phyloP scores from a whole-genome alignment of 2,888 invertebrate genomes.

The Drosophila putrida region DNA sequence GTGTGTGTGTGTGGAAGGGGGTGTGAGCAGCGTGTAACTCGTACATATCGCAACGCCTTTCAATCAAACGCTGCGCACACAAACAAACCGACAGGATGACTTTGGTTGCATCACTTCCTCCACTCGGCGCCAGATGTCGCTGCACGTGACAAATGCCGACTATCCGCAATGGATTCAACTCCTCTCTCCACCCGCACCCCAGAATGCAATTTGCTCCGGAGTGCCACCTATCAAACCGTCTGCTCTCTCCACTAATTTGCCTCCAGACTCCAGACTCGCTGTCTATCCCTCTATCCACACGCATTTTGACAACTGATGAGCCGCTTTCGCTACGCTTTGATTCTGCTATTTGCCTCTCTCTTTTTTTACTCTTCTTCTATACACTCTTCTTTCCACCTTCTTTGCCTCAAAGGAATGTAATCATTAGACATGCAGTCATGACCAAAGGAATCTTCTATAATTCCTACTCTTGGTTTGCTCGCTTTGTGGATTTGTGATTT shows the following conservation, averaged over 20 bases:
- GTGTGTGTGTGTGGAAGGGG: neutral
- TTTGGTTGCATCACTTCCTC: constrained; percentile 46
- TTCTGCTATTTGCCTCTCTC: neutral
- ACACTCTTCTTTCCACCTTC: neutral
- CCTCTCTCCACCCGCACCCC: neutral
- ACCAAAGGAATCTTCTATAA: constrained; percentile 12
- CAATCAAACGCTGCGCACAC: constrained; percentile 69
- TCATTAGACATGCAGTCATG: constrained; percentile 46
- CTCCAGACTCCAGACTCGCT: constrained; percentile 8
- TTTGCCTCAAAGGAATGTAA: constrained; percentile 44
- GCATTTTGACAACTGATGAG: constrained; percentile 50
- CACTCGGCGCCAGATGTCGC: constrained; percentile 54
- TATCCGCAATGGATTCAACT: constrained; percentile 53
- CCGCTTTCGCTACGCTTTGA: constrained; percentile 18
- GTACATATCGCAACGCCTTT: constrained; percentile 62
- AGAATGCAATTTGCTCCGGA: neutral
- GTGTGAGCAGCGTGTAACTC: neutral
- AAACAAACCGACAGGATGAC: constrained; percentile 58
- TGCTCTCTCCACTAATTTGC: constrained; percentile 56
- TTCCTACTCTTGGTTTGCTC: neutral
- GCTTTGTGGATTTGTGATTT: constrained; percentile 56
- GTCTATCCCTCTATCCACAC: constrained; percentile 30
- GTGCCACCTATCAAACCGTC: constrained; percentile 12
- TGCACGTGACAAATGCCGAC: constrained; percentile 72
- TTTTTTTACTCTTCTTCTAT: neutral